These are phyloP conservation scores for Ischnus inquisitorius DNA, from an alignment of 2,888 invertebrate species.

Conservation along the genomic window DNA sequence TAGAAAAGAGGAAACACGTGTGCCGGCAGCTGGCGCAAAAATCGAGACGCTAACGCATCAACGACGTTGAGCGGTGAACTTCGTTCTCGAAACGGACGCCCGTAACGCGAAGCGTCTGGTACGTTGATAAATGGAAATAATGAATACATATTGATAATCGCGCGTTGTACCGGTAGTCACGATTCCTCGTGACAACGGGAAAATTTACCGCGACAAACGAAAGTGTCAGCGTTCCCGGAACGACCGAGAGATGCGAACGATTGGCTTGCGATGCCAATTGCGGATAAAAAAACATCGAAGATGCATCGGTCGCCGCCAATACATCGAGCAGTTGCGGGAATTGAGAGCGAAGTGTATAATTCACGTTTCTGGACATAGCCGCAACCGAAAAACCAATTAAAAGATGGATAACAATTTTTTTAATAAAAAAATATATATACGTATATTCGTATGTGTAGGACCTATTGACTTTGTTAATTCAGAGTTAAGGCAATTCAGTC, in stretches of 20 bases:
- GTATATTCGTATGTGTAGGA: no score
- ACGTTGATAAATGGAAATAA: neutral
- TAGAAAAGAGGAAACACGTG: slow-evolving; percentile 53
- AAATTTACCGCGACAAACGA: neutral
- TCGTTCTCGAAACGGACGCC: neutral
- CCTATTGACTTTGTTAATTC: no score
- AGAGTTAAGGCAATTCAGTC: no score
- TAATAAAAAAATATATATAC: no score
- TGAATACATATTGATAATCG: neutral
- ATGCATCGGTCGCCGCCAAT: no score
- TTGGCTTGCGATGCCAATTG: neutral
- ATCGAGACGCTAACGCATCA: slow-evolving; percentile 40
- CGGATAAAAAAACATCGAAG: no score
- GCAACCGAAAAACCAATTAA: no score
- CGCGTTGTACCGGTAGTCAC: no score
- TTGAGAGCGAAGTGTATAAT: no score
- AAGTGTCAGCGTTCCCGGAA: neutral
- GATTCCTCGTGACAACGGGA: neutral
- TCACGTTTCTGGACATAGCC: no score
- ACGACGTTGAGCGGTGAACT: neutral
- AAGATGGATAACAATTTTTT: no score
- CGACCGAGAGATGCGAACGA: neutral
- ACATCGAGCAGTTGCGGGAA: no score
- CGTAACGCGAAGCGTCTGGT: neutral
- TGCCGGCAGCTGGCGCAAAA: slow-evolving; percentile 61